Evolutionary conservation across 2,113 vertebrate genomes (phyloP).

Genomic region (Cairina moschata): DNA sequence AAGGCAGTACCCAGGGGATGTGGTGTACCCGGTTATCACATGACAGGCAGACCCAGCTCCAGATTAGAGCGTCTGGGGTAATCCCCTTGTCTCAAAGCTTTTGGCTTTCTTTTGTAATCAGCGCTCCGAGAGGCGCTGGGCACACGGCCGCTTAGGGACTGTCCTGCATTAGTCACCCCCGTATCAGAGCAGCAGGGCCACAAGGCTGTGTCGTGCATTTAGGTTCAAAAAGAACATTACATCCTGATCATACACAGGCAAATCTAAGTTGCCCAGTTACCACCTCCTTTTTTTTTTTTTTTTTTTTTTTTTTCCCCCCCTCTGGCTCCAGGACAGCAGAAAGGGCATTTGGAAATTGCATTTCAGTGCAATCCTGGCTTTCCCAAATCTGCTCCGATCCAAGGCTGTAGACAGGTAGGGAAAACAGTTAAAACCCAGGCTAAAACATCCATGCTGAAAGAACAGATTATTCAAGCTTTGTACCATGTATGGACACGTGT

Average conservation of each 20-base stretch:
- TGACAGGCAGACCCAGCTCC: not conserved
- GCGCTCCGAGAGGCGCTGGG: not conserved
- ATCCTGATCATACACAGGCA: not conserved
- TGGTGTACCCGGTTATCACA: not conserved
- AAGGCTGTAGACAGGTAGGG: not conserved
- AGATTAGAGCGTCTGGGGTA: slow-evolving; percentile 6
- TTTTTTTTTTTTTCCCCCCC: not conserved
- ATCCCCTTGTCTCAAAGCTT: slow-evolving; percentile 35
- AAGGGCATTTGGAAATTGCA: not conserved
- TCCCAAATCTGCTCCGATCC: not conserved
- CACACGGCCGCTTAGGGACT: slow-evolving; percentile 33
- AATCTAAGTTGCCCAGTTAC: not conserved
- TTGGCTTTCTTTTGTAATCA: slow-evolving; percentile 49
- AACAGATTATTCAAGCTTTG: not conserved
- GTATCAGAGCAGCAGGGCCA: not conserved
- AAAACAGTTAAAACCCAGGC: not conserved
- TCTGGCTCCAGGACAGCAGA: not conserved
- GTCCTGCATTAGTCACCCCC: slow-evolving; percentile 36
- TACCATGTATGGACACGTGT: not conserved
- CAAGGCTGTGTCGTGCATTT: not conserved
- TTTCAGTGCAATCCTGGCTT: not conserved
- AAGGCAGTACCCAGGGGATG: not conserved
- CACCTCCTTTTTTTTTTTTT: not conserved
- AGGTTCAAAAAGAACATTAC: not conserved
- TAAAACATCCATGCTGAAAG: not conserved